Conservation (phyloP, 1,140 invertebrate species). For the Ephestia elutella region DNA sequence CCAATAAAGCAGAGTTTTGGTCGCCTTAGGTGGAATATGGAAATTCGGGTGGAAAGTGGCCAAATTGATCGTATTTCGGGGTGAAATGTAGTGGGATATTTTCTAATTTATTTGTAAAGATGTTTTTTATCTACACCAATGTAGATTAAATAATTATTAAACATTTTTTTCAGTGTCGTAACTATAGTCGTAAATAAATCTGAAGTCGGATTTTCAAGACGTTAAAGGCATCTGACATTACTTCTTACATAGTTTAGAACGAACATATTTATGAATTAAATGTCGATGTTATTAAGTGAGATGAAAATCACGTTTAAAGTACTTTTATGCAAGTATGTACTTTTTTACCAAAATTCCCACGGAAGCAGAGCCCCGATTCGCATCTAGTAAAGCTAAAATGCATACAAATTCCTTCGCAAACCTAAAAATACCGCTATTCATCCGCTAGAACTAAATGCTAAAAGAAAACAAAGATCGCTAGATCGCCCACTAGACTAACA, state of each 20-base stretch:
- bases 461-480: too few relatives aligned
- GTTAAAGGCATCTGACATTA: too few relatives aligned
- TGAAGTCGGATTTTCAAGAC: too few relatives aligned
- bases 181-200: too few relatives aligned
- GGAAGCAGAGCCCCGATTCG: too few relatives aligned
- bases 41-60: constrained; percentile 1
- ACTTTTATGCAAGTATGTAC: too few relatives aligned
- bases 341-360: too few relatives aligned
- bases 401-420: background rate
- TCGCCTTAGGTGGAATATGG: constrained; percentile 7
- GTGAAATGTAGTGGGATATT: background rate
- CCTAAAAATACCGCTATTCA: background rate
- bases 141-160: background rate
- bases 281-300: too few relatives aligned
- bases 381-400: background rate
- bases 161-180: too few relatives aligned
- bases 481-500: background rate
- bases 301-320: too few relatives aligned
- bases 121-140: background rate
- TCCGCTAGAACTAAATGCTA: background rate
- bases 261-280: too few relatives aligned
- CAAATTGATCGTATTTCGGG: background rate
- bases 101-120: background rate
- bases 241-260: too few relatives aligned
- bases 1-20: constrained; percentile 20